These are phyloP conservation scores for Passer domesticus DNA, from an alignment of 2,113 vertebrate species.

Conservation along the genomic window DNA sequence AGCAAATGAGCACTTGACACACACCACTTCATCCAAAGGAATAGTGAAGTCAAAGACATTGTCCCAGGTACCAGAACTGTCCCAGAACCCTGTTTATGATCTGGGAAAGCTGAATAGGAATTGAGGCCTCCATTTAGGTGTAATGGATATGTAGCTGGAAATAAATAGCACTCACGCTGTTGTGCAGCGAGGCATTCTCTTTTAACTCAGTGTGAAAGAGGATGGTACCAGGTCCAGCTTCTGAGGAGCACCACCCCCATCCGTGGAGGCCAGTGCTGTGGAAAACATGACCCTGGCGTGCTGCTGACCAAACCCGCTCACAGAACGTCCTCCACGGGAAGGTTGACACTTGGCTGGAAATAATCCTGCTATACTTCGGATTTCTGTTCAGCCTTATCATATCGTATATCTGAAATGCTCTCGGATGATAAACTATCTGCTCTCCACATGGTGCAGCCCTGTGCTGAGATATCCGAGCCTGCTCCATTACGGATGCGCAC, in stretches of 20 bases:
- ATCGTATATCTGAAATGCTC: constrained; percentile 13
- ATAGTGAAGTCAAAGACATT: background rate
- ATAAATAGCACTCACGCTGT: background rate
- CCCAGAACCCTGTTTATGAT: background rate
- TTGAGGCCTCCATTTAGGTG: background rate
- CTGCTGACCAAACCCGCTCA: accelerated
- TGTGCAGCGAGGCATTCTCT: background rate
- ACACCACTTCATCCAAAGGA: background rate
- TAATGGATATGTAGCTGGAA: background rate
- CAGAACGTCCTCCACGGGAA: accelerated
- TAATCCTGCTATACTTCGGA: constrained; percentile 4
- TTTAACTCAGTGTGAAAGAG: background rate
- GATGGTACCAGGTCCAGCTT: background rate
- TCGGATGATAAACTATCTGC: constrained; percentile 1
- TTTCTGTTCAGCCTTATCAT: constrained; percentile 8
- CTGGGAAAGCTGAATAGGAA: background rate
- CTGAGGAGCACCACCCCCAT: background rate
- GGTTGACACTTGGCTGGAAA: background rate
- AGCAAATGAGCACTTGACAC: background rate
- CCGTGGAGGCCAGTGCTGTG: background rate
- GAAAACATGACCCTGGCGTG: background rate
- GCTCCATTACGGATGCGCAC: background rate
- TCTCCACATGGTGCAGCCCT: background rate
- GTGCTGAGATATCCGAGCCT: constrained; percentile 14
- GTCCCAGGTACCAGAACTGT: background rate